Evolutionary conservation across 2,888 invertebrate species (phyloP), one percentile per base, ranked within the genome.

Genomic region (Drosophila nr. perissopoda): DNA sequence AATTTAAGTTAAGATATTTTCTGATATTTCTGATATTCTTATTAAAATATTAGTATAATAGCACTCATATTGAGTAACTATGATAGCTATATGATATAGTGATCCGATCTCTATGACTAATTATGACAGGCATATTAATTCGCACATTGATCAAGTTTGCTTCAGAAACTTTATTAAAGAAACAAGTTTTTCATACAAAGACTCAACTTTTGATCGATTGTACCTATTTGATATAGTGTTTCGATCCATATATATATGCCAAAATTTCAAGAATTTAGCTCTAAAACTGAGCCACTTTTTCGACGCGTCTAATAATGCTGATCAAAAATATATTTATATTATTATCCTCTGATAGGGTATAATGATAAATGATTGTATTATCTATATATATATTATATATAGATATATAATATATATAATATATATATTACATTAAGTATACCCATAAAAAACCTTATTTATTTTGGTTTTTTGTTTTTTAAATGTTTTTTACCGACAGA

Each of bases 401-500:
- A 8, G 8, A 3, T 31, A 31, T 33, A 31, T 31, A 0, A 31
- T 31, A 3, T 31, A 10, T 10, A 10, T 7, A 21, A 21, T 1
- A 21, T 21, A 21, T 29, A 7, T 31, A 7, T 7, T 7, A 29
- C 31, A 31, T 31, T 31, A 31, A 31, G 31, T 33, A 33, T 1
- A 4, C 10, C 33, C 33, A 11, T 29, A 13, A 29, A 36, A 29
- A 36, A 29, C 67, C 38, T 33, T 27, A 40, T 60, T 42, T 65
- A 21, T 59, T 53, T 67, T 29, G 45, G 49, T n/a, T 54, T n/a
- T 54, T 34, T 52, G 38, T 64, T 62, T 2, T 16, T 36, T 36
- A 51, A n/a, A 45, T 64, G 27, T 57, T 13, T 67, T 61, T 58
- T 62, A 33, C 45, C 53, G 29, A 48, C 57, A 34, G 38, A 38